These are phyloP conservation scores for Thalassaphorura encarpata DNA, from an alignment of 1,140 invertebrate species.

Conservation along the genomic window DNA sequence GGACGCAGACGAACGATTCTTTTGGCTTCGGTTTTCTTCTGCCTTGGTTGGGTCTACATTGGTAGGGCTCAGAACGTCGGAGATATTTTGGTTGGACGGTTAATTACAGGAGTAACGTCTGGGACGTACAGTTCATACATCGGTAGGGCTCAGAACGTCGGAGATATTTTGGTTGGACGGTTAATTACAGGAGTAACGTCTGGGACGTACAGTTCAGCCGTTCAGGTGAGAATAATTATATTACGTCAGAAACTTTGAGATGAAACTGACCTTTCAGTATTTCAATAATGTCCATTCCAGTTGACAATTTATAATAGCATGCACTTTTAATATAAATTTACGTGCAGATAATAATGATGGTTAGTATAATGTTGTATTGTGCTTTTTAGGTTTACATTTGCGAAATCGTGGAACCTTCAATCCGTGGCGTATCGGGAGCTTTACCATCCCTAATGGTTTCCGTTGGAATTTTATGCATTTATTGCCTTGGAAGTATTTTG, in stretches of 20 bases:
- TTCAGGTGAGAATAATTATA: too few relatives aligned
- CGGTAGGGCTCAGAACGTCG: slow-evolving; percentile 13
- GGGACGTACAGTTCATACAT: slow-evolving; percentile 29
- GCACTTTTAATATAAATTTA: too few relatives aligned
- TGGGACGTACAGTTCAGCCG: slow-evolving; percentile 19
- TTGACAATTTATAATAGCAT: too few relatives aligned
- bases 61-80: slow-evolving; percentile 14
- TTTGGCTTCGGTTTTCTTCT: slow-evolving; percentile 23
- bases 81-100: slow-evolving; percentile 25
- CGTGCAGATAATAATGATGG: too few relatives aligned
- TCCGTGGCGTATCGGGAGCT: slow-evolving; percentile 41
- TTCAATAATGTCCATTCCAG: too few relatives aligned
- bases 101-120: slow-evolving; percentile 29
- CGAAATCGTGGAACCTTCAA: slow-evolving; percentile 41
- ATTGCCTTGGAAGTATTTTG: slow-evolving; percentile 31
- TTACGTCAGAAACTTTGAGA: too few relatives aligned
- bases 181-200: slow-evolving; percentile 29
- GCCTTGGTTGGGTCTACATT: slow-evolving; percentile 28
- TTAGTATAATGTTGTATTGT: too few relatives aligned
- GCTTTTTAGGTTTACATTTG: slow-evolving; percentile 41
- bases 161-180: slow-evolving; percentile 25
- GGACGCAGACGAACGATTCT: slow-evolving; percentile 30
- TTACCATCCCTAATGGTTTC: slow-evolving; percentile 42
- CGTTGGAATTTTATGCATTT: slow-evolving; percentile 36
- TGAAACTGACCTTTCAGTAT: too few relatives aligned